Conservation (phyloP, 2,888 invertebrate genomes). For the Drosophila yooni region DNA sequence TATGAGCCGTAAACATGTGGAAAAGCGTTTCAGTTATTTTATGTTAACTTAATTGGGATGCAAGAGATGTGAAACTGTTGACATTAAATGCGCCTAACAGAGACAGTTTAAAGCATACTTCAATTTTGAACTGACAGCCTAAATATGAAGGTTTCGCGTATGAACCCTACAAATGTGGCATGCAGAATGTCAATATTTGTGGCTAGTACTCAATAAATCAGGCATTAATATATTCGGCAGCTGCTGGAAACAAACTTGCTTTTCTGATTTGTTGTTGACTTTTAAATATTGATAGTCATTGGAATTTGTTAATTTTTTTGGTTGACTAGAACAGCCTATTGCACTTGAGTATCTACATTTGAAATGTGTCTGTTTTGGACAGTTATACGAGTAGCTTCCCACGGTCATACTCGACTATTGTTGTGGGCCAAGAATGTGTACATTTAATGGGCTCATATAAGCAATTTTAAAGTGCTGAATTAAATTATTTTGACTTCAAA, state of each 20-base stretch:
- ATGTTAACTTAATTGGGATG: conserved; percentile 38
- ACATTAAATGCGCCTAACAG: conserved; percentile 19
- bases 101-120: conserved; percentile 6
- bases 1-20: conserved; percentile 49
- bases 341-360: background rate
- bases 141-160: conserved; percentile 8
- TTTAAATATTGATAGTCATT: conserved; percentile 35
- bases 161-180: conserved; percentile 32
- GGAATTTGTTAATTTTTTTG: background rate
- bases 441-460: background rate
- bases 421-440: background rate
- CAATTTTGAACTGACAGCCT: conserved; percentile 8
- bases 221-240: conserved; percentile 2
- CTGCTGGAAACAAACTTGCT: background rate
- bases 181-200: conserved; percentile 7
- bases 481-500: background rate
- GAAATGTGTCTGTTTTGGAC: background rate
- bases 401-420: background rate
- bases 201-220: conserved; percentile 12
- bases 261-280: background rate
- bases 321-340: background rate
- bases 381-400: background rate
- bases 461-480: background rate
- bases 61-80: conserved; percentile 15
- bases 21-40: conserved; percentile 42